Evolutionary conservation across 2,888 invertebrate species (phyloP), one percentile per base, ranked within the genome.

Genomic region (Coecobrya sp.): DNA sequence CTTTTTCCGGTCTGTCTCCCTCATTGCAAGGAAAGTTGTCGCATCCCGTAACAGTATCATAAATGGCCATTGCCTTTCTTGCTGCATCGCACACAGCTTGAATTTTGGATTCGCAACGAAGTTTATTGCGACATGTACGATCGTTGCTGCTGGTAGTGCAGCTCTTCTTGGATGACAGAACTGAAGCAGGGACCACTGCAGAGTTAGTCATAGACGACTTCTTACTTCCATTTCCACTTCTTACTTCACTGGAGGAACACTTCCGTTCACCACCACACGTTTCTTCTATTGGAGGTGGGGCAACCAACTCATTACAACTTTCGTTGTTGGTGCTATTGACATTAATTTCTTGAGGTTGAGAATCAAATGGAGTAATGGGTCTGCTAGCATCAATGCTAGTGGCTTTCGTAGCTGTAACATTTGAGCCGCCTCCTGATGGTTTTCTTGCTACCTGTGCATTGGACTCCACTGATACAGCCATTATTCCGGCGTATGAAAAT

Each of bases 21-120:
- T 84, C 62, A 65, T 92, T 92, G 55, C 92, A 92, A 0, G 92
- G 92, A 49, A 49, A 92, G 68, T 88, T 92, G 65, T 92, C 92
- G 42, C 76, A 85, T 0, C 88, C 92, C 16, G 88, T 87, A 22
- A 92, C 25, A 30, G 92, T 92, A 36, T 92, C 92, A 42, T 88
- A 92, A 52, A 92, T 92, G 19, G 92, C 92, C 92, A 88, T 84
- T 16, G 91, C 91, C 11, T 25, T 91, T 25, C 91, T 52, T 27
- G 87, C 87, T 19, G 91, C 87, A 11, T 91, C 27, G 36, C 91
- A 91, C 13, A 87, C 87, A n/a, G 91, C 65, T 19, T 86, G 45
- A 13, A 82, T 62, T 19, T 55, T 52, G 0, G 91, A 87, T 0
- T 91, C 68, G 25, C 91, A 91, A 30, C 36, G 59, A 22, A 82